phyloP scores from a whole-genome alignment of 1,140 invertebrate species.

The Drosophila sturtevanti region DNA sequence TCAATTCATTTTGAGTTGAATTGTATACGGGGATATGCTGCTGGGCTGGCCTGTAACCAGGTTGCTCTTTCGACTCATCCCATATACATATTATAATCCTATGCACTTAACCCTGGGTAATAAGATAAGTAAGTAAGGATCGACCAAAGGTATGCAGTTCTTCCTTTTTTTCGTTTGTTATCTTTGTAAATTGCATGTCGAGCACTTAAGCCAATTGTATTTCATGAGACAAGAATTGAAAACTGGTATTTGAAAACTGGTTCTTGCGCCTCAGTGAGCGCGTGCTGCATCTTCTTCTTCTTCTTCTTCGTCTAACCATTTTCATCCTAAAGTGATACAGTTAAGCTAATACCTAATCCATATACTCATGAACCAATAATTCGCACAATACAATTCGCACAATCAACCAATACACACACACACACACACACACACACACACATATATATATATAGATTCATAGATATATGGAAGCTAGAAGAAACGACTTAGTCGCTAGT shows the following conservation, averaged over 20 bases:
- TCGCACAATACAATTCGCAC: constrained; percentile 13
- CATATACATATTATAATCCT: constrained; percentile 46
- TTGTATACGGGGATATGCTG: constrained; percentile 13
- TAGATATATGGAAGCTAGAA: constrained; percentile 60
- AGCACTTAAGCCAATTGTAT: constrained; percentile 75
- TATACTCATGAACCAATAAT: constrained; percentile 44
- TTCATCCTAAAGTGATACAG: constrained; percentile 68
- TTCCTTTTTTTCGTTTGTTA: constrained; percentile 63
- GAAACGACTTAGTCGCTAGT: constrained; percentile 57
- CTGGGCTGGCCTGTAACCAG: constrained; percentile 58
- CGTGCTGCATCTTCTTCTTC: constrained; percentile 51
- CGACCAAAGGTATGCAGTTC: constrained; percentile 20
- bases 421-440: constrained; percentile 22
- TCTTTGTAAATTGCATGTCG: constrained; percentile 79
- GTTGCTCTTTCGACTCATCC: constrained; percentile 74
- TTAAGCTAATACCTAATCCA: constrained; percentile 47
- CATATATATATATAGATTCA: too few relatives aligned
- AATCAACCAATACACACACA: constrained; percentile 21
- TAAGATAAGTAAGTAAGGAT: constrained; percentile 78
- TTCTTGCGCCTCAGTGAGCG: constrained; percentile 54
- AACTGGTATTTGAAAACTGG: constrained; percentile 46
- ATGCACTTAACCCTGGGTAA: constrained; percentile 75
- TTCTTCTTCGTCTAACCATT: background rate
- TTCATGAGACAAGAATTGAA: background rate
- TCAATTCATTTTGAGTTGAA: too few relatives aligned